Evolutionary conservation across 2,797 vertebrate genomes (phyloP).

Genomic region (Petrocephalus schoutedeni): DNA sequence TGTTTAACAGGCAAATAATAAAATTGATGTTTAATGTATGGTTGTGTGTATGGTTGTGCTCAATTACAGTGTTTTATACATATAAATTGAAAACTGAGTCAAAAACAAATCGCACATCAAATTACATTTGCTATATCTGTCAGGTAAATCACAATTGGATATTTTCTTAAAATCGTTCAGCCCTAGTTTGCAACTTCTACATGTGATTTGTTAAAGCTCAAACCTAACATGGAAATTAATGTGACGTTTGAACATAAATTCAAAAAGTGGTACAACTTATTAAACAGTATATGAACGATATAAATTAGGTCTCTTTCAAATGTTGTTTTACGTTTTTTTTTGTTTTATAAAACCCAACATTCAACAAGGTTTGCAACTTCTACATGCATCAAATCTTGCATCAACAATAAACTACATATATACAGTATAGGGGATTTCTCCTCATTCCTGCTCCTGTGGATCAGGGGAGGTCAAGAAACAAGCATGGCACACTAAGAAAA

Average conservation of each 20-base stretch:
- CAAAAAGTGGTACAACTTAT: background rate
- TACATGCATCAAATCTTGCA: background rate
- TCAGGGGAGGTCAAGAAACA: background rate
- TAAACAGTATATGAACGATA: background rate
- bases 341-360: background rate
- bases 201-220: conserved; percentile 29
- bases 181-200: background rate
- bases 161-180: no score
- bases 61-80: no score
- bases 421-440: background rate
- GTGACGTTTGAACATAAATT: background rate
- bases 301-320: background rate
- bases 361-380: background rate
- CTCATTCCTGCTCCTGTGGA: background rate
- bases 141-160: no score
- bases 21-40: background rate
- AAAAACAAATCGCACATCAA: no score
- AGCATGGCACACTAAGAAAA: background rate
- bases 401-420: background rate
- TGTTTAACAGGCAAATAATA: background rate
- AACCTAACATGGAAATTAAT: background rate
- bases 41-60: no score
- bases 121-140: no score
- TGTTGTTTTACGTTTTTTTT: background rate
- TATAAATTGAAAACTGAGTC: no score